phyloP scores from a whole-genome alignment of 2,113 vertebrate species.

The Pomatostomus ruficeps region DNA sequence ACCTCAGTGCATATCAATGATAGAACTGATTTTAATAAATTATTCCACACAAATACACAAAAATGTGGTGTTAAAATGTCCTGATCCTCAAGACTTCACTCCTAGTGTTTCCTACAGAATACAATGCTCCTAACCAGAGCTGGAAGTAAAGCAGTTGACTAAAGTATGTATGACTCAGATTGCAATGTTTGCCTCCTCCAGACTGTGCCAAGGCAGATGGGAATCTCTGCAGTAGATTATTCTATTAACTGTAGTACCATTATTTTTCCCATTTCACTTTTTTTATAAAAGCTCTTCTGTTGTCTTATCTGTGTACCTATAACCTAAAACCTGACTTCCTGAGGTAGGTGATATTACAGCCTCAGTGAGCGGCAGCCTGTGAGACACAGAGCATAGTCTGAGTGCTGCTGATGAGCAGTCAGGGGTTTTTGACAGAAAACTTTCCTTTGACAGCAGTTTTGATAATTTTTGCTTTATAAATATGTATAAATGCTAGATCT shows the following conservation, averaged over 20 bases:
- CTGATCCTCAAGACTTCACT: neutral
- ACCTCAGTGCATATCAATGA: neutral
- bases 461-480: neutral
- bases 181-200: neutral
- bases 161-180: neutral
- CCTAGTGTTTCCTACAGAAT: neutral
- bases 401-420: neutral
- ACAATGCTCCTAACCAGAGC: neutral
- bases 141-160: neutral
- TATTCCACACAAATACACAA: neutral
- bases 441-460: neutral
- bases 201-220: neutral
- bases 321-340: neutral
- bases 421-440: neutral
- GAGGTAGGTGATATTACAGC: neutral
- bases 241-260: neutral
- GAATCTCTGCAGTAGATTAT: neutral
- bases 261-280: neutral
- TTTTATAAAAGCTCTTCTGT: neutral
- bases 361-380: neutral
- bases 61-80: neutral
- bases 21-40: neutral
- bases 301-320: neutral
- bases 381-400: neutral
- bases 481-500: neutral